Evolutionary conservation across 2,888 invertebrate species (phyloP), one percentile per base, ranked within the genome.

Genomic region (Lymantria monacha): DNA sequence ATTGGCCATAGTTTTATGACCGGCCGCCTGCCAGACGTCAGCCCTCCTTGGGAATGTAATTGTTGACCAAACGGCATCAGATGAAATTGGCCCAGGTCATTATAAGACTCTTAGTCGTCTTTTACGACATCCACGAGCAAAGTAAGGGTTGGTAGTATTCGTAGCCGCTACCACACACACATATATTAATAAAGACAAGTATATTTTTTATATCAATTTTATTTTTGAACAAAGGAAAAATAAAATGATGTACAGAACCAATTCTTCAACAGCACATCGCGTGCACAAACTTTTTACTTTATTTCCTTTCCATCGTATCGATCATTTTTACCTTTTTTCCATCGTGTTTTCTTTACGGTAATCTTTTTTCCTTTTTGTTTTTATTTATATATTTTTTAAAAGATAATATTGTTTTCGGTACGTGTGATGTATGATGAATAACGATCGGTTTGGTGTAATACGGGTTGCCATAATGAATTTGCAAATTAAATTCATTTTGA

Each of bases 391-490:
- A n/a, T n/a, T 73, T 73, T 71, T 65, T 55, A 63, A 40, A 63
- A 66, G 52, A 69, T 72, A 72, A 81, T 81, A 83, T 81, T 83
- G 82, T 83, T 83, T 83, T 81, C 75, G 75, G 78, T 56, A 43
- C 69, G 67, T 78, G 66, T 72, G 72, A 72, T 69, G 64, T 70
- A 46, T 81, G 80, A 81, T 81, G 79, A 83, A 81, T 80, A 72
- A 70, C 22, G 22, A 22, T 22, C 22, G 5, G 2, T 22, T 22
- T 65, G 63, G 64, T 65, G 77, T 81, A 81, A 73, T 72, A 52
- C 70, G 62, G 79, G 64, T 22, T 69, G 74, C 61, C 48, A 59
- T 81, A 76, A 83, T 82, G 79, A 82, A 83, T 81, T 74, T 70
- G 68, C 67, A 66, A 61, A 66, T 47, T 57, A 66, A 65, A 58